Evolutionary conservation across 2,888 invertebrate species (phyloP).

Genomic region (Orthosia gracilis): DNA sequence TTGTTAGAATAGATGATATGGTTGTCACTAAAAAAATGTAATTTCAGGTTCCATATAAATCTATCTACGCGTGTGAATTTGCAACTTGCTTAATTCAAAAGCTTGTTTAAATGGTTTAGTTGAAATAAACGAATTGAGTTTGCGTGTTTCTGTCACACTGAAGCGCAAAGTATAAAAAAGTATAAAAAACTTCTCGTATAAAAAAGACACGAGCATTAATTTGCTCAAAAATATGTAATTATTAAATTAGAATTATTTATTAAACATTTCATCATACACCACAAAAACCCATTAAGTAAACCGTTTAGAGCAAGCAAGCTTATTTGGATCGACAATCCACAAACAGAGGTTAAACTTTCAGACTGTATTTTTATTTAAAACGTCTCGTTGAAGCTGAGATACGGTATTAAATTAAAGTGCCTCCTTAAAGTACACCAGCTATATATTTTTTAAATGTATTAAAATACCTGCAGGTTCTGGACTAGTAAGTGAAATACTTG

Average conservation of each 20-base stretch:
- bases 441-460: neutral
- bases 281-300: neutral
- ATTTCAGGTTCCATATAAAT: too few species aligned
- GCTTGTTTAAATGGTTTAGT: too few species aligned
- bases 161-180: too few species aligned
- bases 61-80: too few species aligned
- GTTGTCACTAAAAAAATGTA: too few species aligned
- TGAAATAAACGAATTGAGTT: too few species aligned
- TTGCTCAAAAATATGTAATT: neutral
- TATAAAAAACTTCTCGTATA: too few species aligned
- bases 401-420: neutral
- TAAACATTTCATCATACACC: neutral
- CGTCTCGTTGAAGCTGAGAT: rapidly evolving
- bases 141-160: too few species aligned
- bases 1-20: too few species aligned
- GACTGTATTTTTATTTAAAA: neutral
- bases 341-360: neutral
- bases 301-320: neutral
- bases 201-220: too few species aligned
- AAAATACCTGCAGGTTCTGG: neutral
- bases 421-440: neutral
- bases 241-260: neutral
- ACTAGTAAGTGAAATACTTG: neutral
- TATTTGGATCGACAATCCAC: neutral
- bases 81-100: too few species aligned